Percentiles rank a stretch among this genome's conserved stretches.
phyloP scores from a whole-genome alignment of 2,888 invertebrate species.

The Synergus itoensis region DNA sequence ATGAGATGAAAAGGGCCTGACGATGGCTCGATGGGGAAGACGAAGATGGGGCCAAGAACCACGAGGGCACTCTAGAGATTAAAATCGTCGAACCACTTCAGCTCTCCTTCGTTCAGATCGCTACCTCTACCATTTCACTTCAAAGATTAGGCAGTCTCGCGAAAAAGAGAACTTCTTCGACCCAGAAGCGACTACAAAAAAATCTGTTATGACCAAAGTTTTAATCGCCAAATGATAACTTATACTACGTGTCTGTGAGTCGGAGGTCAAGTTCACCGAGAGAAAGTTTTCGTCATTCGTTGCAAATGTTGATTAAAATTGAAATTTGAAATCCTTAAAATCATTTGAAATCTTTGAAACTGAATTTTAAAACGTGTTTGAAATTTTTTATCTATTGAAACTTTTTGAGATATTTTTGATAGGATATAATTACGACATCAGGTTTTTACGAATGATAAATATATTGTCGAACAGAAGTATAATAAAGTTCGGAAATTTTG shows the following conservation, averaged over 20 bases:
- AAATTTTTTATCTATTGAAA: too few relatives aligned
- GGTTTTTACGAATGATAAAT: too few relatives aligned
- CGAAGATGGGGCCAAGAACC: constrained; percentile 48
- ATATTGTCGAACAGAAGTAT: too few relatives aligned
- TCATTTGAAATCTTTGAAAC: too few relatives aligned
- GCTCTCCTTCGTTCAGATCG: constrained; percentile 33
- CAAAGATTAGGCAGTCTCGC: neutral
- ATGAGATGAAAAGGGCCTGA: constrained; percentile 26
- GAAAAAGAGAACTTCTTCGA: constrained; percentile 4
- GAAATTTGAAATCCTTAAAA: too few relatives aligned
- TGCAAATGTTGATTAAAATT: neutral
- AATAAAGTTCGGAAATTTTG: neutral
- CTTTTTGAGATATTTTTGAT: too few relatives aligned
- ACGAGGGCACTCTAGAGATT: constrained; percentile 54
- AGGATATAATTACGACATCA: too few relatives aligned
- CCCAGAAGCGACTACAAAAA: constrained; percentile 26
- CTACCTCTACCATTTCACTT: constrained; percentile 10
- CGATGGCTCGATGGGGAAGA: constrained; percentile 47
- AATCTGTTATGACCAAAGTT: constrained; percentile 21
- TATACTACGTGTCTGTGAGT: neutral
- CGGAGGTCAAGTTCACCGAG: neutral
- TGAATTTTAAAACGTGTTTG: too few relatives aligned
- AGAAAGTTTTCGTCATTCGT: neutral
- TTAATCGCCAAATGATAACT: constrained; percentile 14
- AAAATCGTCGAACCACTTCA: constrained; percentile 52